Conservation (phyloP, 2,797 vertebrate genomes). For the Alca torda region DNA sequence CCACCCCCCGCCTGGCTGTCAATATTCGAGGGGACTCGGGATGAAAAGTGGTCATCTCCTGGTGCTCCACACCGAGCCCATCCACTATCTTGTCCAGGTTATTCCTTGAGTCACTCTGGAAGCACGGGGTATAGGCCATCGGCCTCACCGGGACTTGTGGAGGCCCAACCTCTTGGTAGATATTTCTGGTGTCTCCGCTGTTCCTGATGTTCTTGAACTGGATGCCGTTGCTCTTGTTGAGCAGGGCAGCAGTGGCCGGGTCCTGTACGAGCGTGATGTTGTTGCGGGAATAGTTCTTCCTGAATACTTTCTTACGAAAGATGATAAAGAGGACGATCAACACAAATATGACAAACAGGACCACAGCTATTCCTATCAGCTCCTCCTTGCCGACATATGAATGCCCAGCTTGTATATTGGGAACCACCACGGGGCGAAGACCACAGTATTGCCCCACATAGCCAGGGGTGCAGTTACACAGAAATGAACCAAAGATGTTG, state of each 20-base stretch:
- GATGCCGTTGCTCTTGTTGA: constrained; percentile 92
- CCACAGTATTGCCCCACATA: constrained; percentile 90
- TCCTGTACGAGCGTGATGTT: constrained; percentile 94
- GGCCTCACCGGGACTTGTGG: constrained; percentile 94
- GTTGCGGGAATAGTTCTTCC: constrained; percentile 93
- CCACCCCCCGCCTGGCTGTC: constrained; percentile 87
- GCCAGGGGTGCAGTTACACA: constrained; percentile 93
- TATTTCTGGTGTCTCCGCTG: constrained; percentile 85
- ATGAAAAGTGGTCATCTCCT: constrained; percentile 96
- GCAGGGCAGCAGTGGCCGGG: constrained; percentile 90
- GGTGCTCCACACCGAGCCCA: constrained; percentile 84
- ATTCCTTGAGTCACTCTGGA: constrained; percentile 88
- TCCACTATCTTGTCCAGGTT: constrained; percentile 91
- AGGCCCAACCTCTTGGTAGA: constrained; percentile 89
- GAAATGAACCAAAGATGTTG: constrained; percentile 93
- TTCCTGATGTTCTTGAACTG: constrained; percentile 88
- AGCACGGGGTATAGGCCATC: constrained; percentile 95
- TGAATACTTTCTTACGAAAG: constrained; percentile 95
- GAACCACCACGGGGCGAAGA: constrained; percentile 91
- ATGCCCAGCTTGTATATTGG: constrained; percentile 95
- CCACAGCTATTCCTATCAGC: constrained; percentile 91
- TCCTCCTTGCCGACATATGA: constrained; percentile 94
- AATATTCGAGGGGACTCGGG: constrained; percentile 92
- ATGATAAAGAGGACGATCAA: constrained; percentile 90
- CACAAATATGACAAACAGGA: constrained; percentile 89